Evolutionary conservation across 2,113 vertebrate genomes (phyloP).

Genomic region (Urocynchramus pylzowi): DNA sequence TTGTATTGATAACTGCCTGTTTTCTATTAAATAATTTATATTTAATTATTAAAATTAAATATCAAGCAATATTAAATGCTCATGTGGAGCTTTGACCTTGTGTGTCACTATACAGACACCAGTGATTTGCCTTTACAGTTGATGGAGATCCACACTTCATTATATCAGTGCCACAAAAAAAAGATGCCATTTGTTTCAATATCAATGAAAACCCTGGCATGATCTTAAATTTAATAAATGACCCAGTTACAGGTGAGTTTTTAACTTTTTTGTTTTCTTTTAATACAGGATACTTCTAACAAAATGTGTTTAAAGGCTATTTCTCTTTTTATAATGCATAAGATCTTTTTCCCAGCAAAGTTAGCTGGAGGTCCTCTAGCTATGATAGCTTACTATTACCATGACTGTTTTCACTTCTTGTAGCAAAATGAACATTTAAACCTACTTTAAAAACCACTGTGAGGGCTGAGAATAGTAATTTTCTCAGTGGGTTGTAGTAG

Average conservation of each 20-base stretch:
- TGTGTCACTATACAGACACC: neutral
- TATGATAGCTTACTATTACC: neutral
- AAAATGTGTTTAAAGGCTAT: neutral
- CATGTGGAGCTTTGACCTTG: neutral
- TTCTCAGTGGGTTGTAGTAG: neutral
- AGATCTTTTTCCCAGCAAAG: neutral
- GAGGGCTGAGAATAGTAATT: neutral
- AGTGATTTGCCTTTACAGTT: slow-evolving; percentile 74
- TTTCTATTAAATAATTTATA: neutral
- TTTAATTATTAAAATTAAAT: neutral
- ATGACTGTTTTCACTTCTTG: neutral
- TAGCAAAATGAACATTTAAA: neutral
- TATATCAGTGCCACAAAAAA: slow-evolving; percentile 80
- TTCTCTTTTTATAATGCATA: neutral
- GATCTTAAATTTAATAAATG: slow-evolving; percentile 85
- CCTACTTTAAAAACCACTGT: neutral
- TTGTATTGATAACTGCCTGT: neutral
- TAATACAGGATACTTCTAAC: neutral
- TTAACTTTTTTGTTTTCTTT: neutral
- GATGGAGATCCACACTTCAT: slow-evolving; percentile 96
- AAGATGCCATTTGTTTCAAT: slow-evolving; percentile 91
- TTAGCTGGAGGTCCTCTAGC: neutral
- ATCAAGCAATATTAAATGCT: neutral
- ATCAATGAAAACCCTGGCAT: slow-evolving; percentile 85
- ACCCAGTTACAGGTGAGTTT: slow-evolving; percentile 81